A percentile compares a stretch with the other conserved stretches of the same genome.
phyloP scores from a whole-genome alignment of 2,797 vertebrate species.

The Crotalus adamanteus region DNA sequence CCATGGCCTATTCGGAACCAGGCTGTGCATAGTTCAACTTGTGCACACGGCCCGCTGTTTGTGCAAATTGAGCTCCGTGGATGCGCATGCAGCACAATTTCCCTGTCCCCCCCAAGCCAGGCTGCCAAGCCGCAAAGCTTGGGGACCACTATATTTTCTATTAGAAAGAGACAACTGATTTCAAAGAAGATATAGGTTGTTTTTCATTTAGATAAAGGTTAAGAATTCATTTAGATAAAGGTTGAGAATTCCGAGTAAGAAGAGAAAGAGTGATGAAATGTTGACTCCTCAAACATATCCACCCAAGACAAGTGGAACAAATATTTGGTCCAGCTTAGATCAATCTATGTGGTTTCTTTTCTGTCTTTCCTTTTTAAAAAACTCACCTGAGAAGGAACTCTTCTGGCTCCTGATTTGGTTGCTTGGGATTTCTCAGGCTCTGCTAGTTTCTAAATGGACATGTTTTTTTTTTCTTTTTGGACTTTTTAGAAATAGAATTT shows the following conservation, averaged over 20 bases:
- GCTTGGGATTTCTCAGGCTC: not conserved
- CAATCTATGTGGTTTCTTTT: not conserved
- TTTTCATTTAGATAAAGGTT: not conserved
- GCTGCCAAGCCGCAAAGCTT: too few relatives aligned
- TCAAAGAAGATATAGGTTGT: not conserved
- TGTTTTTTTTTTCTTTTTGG: not conserved
- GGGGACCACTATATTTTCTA: not conserved
- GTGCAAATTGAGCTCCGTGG: accelerated
- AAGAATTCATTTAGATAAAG: not conserved
- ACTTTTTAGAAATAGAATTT: not conserved
- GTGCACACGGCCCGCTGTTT: too few relatives aligned
- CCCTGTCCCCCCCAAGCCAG: too few relatives aligned
- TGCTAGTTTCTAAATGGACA: not conserved
- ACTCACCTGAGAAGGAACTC: not conserved
- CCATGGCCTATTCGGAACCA: not conserved
- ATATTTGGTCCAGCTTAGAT: not conserved
- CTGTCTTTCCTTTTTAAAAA: not conserved
- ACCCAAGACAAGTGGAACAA: not conserved
- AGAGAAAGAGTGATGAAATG: not conserved
- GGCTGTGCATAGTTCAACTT: not conserved
- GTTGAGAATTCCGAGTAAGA: not conserved
- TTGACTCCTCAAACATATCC: not conserved
- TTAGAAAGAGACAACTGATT: not conserved
- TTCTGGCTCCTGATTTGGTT: not conserved
- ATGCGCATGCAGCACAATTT: not conserved